Conservation (phyloP, 2,797 vertebrate species). For the Alcedo atthis region DNA sequence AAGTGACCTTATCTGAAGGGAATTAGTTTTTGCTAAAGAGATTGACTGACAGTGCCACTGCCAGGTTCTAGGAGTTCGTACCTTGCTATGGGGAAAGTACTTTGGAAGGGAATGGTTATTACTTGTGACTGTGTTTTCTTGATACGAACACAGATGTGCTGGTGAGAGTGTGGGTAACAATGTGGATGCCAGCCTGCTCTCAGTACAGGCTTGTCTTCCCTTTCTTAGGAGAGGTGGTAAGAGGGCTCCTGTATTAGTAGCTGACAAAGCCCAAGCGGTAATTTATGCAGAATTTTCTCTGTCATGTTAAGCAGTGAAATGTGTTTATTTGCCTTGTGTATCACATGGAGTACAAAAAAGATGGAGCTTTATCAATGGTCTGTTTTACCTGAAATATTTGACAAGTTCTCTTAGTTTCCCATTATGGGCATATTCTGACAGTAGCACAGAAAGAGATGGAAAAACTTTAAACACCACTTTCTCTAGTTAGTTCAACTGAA, state of each 20-base stretch:
- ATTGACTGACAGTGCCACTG: neutral
- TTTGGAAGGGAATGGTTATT: neutral
- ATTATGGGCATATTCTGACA: fast-evolving
- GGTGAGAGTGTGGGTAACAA: neutral
- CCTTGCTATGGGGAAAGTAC: neutral
- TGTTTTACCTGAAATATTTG: neutral
- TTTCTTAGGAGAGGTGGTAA: neutral
- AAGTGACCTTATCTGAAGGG: neutral
- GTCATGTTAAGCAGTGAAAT: neutral
- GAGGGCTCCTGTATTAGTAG: neutral
- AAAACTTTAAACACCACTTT: neutral
- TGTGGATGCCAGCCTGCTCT: neutral
- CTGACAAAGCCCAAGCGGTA: neutral
- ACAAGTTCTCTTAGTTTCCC: neutral
- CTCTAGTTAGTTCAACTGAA: neutral
- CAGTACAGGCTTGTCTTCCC: neutral
- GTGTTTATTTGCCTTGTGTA: neutral
- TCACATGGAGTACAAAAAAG: neutral
- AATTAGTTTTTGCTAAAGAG: neutral
- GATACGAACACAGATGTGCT: fast-evolving
- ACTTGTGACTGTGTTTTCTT: neutral
- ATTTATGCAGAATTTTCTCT: neutral
- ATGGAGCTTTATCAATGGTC: neutral
- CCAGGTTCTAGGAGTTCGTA: neutral
- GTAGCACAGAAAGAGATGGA: neutral